Evolutionary conservation across 2,113 vertebrate genomes (phyloP).

Genomic region (Hucho hucho): DNA sequence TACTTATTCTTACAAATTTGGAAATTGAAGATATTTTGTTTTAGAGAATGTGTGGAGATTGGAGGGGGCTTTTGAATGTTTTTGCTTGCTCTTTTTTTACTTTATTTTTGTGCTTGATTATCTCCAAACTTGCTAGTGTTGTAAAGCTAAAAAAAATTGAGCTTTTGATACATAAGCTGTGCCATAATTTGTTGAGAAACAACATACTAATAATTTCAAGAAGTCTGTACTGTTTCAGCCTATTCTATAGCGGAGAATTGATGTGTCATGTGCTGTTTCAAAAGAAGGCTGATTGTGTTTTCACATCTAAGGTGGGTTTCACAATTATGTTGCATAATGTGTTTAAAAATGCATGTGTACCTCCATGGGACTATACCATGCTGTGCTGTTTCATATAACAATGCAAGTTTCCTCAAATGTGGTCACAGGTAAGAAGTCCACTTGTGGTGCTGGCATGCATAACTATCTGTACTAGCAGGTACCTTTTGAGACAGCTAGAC

Average conservation of each 20-base stretch:
- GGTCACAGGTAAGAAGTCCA: conserved; percentile 5
- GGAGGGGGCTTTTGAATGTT: not conserved
- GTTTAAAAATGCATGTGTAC: conserved; percentile 3
- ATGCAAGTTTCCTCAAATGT: conserved; percentile 9
- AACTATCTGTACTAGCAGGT: not conserved
- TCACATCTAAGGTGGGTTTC: conserved; percentile 19
- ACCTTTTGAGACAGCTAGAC: not conserved
- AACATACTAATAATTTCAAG: not conserved
- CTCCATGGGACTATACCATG: conserved; percentile 11
- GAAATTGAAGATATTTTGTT: not conserved
- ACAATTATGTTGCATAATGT: conserved; percentile 13
- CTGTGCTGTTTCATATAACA: conserved; percentile 6
- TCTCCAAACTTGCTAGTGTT: conserved; percentile 5
- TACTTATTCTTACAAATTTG: not conserved
- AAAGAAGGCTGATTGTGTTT: conserved; percentile 11
- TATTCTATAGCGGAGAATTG: not conserved
- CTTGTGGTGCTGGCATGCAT: not conserved
- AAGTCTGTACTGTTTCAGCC: not conserved
- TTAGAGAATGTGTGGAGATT: not conserved
- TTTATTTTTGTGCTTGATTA: not conserved
- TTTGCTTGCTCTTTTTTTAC: not conserved
- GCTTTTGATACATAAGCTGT: not conserved
- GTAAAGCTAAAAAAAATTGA: conserved; percentile 10
- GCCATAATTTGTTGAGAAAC: not conserved
- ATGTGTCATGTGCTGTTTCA: not conserved